phyloP scores from a whole-genome alignment of 2,797 vertebrate species.

The Girardinus metallicus region DNA sequence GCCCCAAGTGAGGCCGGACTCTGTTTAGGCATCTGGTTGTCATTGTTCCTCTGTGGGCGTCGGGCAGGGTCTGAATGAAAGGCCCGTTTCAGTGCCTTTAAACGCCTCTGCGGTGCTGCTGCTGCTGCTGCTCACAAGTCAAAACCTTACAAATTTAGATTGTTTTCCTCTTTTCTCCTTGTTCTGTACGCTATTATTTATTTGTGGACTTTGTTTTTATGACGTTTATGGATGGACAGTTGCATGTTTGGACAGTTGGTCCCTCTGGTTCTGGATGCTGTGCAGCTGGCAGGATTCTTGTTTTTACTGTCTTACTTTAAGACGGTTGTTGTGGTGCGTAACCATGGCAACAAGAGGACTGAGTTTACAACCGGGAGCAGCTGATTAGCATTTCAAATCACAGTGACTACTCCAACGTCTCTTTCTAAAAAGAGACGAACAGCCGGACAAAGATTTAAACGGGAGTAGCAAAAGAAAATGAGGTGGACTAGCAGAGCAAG shows the following conservation, averaged over 20 bases:
- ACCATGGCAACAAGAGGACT: neutral
- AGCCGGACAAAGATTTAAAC: neutral
- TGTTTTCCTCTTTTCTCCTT: neutral
- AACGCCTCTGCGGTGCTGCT: slow-evolving; percentile 37
- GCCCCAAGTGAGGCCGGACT: neutral
- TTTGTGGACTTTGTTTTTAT: neutral
- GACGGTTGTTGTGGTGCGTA: neutral
- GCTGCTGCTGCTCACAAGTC: slow-evolving; percentile 1
- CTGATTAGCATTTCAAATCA: neutral
- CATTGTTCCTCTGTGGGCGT: slow-evolving; percentile 20
- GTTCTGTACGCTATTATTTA: neutral
- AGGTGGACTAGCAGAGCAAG: neutral
- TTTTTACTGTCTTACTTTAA: neutral
- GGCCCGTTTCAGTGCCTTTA: slow-evolving; percentile 48
- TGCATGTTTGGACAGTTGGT: neutral
- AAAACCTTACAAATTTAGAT: slow-evolving; percentile 1
- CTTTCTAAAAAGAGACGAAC: too few relatives aligned
- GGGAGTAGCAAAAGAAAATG: neutral
- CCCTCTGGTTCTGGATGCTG: neutral
- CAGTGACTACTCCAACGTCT: neutral
- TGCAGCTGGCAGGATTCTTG: neutral
- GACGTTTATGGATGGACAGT: neutral
- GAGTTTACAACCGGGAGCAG: neutral
- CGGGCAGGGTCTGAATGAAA: slow-evolving; percentile 53
- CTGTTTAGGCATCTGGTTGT: slow-evolving; percentile 6